Conservation (phyloP, 1,140 invertebrate species). For the Drosophila nasuta region DNA sequence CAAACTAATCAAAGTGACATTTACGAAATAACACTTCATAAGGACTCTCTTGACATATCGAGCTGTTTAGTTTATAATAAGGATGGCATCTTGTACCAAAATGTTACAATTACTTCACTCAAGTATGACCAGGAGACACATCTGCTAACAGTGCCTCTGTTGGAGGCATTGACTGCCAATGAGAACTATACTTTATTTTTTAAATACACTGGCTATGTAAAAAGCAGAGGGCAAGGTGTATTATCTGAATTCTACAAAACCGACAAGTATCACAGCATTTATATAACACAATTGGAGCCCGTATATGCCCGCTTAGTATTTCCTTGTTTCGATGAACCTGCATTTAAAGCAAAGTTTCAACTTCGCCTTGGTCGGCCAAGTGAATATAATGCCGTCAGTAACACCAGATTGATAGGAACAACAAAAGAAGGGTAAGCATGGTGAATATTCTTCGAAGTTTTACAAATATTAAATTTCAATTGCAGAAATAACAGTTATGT, state of each 20-base stretch:
- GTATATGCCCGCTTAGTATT: constrained; percentile 93
- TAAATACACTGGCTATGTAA: constrained; percentile 77
- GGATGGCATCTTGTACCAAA: constrained; percentile 21
- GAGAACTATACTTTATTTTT: constrained; percentile 62
- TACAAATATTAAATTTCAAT: neutral
- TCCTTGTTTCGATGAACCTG: constrained; percentile 96
- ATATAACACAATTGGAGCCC: constrained; percentile 93
- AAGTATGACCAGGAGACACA: constrained; percentile 53
- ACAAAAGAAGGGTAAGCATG: constrained; percentile 43
- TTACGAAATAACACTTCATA: constrained; percentile 88
- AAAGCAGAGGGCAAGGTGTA: no score
- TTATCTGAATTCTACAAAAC: no score
- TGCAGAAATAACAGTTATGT: constrained; percentile 50
- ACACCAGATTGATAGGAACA: constrained; percentile 71
- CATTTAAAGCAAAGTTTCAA: constrained; percentile 92
- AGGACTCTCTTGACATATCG: constrained; percentile 74
- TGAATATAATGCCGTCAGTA: constrained; percentile 86
- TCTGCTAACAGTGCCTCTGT: constrained; percentile 54
- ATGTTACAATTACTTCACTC: constrained; percentile 28
- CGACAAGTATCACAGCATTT: constrained; percentile 85
- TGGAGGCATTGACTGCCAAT: constrained; percentile 9
- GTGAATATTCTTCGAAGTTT: neutral
- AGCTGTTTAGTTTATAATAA: constrained; percentile 37
- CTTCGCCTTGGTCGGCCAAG: constrained; percentile 87
- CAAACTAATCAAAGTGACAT: constrained; percentile 59